Percentiles rank a stretch among this genome's conserved stretches.
Evolutionary conservation across 2,797 vertebrate genomes (phyloP).

Genomic region (Eptatretus atami): DNA sequence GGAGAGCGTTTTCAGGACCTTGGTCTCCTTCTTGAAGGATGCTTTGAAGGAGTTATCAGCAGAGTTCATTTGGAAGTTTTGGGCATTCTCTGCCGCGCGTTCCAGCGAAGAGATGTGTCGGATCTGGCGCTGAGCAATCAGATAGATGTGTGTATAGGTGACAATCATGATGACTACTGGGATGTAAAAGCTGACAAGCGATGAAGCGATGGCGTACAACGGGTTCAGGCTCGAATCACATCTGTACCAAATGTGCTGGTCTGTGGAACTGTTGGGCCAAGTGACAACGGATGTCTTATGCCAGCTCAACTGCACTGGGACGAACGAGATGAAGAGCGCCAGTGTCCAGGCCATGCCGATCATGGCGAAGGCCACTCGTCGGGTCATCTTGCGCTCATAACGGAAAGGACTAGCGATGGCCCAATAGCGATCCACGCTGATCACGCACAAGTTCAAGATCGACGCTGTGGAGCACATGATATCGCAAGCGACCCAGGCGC

Average conservation of each 20-base stretch:
- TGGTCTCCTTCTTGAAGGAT: constrained; percentile 22
- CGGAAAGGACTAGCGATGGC: constrained; percentile 27
- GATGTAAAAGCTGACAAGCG: constrained; percentile 35
- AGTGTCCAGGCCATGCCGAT: constrained; percentile 27
- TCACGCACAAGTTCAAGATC: constrained; percentile 33
- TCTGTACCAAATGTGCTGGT: constrained; percentile 12
- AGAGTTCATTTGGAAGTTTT: constrained; percentile 11
- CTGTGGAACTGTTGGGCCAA: constrained; percentile 7
- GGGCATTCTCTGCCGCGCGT: constrained; percentile 15
- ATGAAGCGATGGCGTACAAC: constrained; percentile 28
- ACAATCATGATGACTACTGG: constrained; percentile 29
- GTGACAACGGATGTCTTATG: constrained; percentile 13
- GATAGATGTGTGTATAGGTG: constrained; percentile 27
- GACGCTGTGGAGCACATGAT: constrained; percentile 37
- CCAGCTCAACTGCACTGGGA: constrained; percentile 32
- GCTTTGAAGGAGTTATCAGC: constrained; percentile 14
- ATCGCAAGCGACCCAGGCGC: constrained; percentile 35
- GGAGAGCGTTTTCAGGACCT: constrained; percentile 27
- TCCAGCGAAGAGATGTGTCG: constrained; percentile 23
- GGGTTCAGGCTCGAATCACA: constrained; percentile 25
- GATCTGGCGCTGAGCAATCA: constrained; percentile 26
- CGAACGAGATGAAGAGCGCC: constrained; percentile 32
- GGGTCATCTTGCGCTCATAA: constrained; percentile 26
- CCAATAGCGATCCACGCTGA: constrained; percentile 35
- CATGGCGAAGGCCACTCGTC: constrained; percentile 19